Base-by-base conservation (phyloP, 2,888 invertebrate species). In the Volucella bombylans region DNA sequence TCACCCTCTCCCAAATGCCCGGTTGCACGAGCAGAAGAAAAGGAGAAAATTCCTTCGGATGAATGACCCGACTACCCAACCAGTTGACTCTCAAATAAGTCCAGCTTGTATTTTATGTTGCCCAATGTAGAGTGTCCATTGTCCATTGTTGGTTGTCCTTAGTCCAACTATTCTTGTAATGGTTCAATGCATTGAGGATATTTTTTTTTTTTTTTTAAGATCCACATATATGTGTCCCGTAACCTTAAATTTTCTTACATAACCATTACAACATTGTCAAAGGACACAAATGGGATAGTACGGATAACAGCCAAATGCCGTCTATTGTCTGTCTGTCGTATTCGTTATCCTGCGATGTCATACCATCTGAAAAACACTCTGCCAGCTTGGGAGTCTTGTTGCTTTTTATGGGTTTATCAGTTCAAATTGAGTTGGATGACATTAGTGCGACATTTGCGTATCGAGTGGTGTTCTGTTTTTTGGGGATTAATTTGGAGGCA, bases 371-470 rank as follows among this genome's bases (percentile, higher is more conserved):
- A 73, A 62, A 73, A 73, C 55, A 68, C 73, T 49, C 73, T 73
- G 73, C 55, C 57, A 52, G 4, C 6, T 59, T 45, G 18, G 15
- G 43, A 64, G 49, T 57, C 73, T 55, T 74, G 74, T 81, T 67
- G 73, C 73, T 80, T 68, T 80, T 80, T 73, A 81, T 81, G 62
- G 62, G 14, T 74, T 81, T 69, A 69, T 69, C 64, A 69, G 57
- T 68, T 55, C 54, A 73, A 57, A 59, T 52, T 43, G 50, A 50
- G 65, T 55, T 50, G 57, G 52, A 73, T 61, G 67, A 67, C 67
- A 71, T 54, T 65, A 57, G 14, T 59, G 12, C 23, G 54, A 64
- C 39, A 55, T 64, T 47, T 64, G 39, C 54, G 38, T 64, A 49
- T 64, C 55, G 64, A 12, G 47, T 62, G 45, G 54, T 61, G 31